These are phyloP conservation scores for Xylota sylvarum DNA, from an alignment of 2,888 invertebrate species.

Conservation along the genomic window DNA sequence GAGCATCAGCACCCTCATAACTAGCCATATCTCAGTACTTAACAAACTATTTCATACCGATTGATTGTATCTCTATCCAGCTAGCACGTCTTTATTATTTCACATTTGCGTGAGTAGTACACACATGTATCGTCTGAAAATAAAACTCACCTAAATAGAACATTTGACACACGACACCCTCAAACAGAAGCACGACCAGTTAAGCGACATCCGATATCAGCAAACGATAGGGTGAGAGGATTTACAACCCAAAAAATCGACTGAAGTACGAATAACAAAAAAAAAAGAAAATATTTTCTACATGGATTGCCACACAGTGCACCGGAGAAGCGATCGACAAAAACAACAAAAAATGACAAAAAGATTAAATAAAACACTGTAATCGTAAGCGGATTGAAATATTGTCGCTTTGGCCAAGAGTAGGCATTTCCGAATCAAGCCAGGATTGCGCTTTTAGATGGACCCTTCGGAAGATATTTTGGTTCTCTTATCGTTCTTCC, in stretches of 20 bases:
- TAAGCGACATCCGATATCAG: constrained; percentile 71
- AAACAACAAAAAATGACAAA: constrained; percentile 33
- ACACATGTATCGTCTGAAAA: constrained; percentile 36
- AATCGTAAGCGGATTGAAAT: constrained; percentile 74
- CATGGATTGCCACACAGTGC: constrained; percentile 51
- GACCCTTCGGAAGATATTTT: constrained; percentile 16
- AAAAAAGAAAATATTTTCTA: constrained; percentile 58
- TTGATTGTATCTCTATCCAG: constrained; percentile 12
- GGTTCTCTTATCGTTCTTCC: constrained; percentile 46
- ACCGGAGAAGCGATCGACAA: constrained; percentile 16
- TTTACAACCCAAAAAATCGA: constrained; percentile 63
- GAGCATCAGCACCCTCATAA: not conserved
- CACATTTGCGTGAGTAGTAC: not conserved
- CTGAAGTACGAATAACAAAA: constrained; percentile 13
- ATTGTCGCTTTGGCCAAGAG: constrained; percentile 50
- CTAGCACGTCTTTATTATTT: constrained; percentile 38
- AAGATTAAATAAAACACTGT: constrained; percentile 61
- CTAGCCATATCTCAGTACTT: not conserved
- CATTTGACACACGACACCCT: constrained; percentile 77
- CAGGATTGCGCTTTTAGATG: constrained; percentile 62
- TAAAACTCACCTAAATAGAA: constrained; percentile 56
- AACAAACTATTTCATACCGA: not conserved
- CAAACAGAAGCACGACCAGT: constrained; percentile 76
- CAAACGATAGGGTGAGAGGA: constrained; percentile 76
- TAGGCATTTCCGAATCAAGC: constrained; percentile 25